Conservation (phyloP, 2,113 vertebrate genomes). For the Candoia aspera region DNA sequence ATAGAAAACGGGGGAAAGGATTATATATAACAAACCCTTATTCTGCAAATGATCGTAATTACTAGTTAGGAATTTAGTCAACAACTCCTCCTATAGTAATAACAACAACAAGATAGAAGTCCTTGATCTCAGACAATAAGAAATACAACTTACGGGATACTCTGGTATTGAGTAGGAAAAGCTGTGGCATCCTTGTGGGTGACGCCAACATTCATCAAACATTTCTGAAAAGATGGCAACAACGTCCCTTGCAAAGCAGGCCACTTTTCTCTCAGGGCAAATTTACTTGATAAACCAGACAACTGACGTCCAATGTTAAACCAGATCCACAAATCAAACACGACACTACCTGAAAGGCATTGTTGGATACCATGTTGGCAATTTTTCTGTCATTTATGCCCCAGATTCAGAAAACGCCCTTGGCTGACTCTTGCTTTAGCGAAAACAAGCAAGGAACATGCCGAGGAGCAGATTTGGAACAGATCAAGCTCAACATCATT, state of each 20-base stretch:
- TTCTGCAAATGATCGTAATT: background rate
- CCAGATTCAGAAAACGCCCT: slow-evolving; percentile 18
- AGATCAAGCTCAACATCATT: slow-evolving; percentile 13
- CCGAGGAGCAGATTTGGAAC: slow-evolving; percentile 25
- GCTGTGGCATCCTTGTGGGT: background rate
- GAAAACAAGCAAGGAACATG: background rate
- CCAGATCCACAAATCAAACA: background rate
- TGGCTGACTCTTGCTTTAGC: background rate
- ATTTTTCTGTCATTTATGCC: slow-evolving; percentile 20
- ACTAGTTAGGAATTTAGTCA: background rate
- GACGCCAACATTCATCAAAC: background rate
- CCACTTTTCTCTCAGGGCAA: background rate
- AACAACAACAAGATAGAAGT: background rate
- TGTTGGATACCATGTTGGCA: background rate
- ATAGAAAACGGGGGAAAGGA: background rate
- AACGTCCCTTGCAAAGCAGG: background rate
- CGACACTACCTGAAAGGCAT: background rate
- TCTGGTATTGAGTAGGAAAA: background rate
- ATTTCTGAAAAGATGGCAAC: background rate
- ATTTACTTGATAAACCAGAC: background rate
- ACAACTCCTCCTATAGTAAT: background rate
- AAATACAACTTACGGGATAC: background rate
- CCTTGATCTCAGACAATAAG: background rate
- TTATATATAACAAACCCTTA: background rate
- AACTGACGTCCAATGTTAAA: background rate